These are phyloP conservation scores for Coregonus clupeaformis DNA, from an alignment of 2,113 vertebrate genomes.

Conservation along the genomic window DNA sequence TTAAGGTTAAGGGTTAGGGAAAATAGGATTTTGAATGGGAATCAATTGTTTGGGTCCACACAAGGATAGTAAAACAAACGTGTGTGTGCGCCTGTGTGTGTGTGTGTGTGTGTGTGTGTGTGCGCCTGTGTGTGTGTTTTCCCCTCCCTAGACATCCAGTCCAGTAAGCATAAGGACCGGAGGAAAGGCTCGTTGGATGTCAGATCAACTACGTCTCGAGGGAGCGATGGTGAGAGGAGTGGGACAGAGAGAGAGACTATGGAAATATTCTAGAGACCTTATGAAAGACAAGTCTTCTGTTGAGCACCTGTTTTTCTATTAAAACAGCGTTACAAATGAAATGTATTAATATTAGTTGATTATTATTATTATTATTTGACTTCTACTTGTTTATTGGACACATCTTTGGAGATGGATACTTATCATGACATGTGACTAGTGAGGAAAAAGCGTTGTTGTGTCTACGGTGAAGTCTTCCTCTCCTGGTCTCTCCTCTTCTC, in stretches of 20 bases:
- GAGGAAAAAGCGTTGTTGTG: too few relatives aligned
- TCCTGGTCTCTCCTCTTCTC: too few relatives aligned
- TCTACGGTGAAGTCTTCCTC: too few relatives aligned
- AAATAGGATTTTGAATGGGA: too few relatives aligned
- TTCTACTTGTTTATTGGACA: slow-evolving; percentile 44
- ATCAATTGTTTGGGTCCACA: too few relatives aligned
- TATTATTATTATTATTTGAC: not conserved
- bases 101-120: slow-evolving; percentile 16
- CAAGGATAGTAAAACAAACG: too few relatives aligned
- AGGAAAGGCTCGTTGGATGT: slow-evolving; percentile 94
- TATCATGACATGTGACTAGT: not conserved
- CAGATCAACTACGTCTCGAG: slow-evolving; percentile 82
- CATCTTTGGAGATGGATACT: not conserved
- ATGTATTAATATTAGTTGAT: not conserved
- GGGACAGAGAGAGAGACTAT: slow-evolving; percentile 30
- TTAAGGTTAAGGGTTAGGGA: too few relatives aligned
- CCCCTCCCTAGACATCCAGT: slow-evolving; percentile 83
- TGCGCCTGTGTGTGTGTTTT: not conserved
- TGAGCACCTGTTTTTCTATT: not conserved
- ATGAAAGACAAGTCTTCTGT: slow-evolving; percentile 29
- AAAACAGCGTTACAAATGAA: too few relatives aligned
- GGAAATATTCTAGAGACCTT: slow-evolving; percentile 48
- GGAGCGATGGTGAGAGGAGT: slow-evolving; percentile 86
- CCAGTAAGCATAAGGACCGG: slow-evolving; percentile 88
- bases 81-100: not conserved